phyloP scores from a whole-genome alignment of 2,113 vertebrate species.

The Gallinago undulata region DNA sequence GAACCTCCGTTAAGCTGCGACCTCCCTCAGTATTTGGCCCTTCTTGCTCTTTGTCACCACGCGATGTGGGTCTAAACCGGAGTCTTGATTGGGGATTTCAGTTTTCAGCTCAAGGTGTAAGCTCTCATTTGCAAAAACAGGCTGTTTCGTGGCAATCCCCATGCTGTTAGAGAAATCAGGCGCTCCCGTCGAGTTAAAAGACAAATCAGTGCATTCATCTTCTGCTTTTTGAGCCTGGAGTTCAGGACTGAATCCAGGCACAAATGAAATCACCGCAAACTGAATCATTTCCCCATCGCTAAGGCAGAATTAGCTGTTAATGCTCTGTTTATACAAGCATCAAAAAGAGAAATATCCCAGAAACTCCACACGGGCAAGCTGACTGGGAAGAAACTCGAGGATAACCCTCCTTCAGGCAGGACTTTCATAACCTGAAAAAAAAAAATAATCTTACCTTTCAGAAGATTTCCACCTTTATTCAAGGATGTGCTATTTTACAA shows the following conservation, averaged over 20 bases:
- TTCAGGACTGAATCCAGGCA: neutral
- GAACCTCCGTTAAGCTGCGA: neutral
- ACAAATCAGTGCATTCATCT: neutral
- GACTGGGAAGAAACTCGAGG: neutral
- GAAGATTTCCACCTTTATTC: neutral
- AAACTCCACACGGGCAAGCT: too few species aligned
- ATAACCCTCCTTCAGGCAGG: neutral
- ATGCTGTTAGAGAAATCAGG: too few species aligned
- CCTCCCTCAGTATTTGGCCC: neutral
- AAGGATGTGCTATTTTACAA: rapidly evolving
- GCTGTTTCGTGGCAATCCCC: neutral
- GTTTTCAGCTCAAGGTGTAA: neutral
- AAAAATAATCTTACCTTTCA: neutral
- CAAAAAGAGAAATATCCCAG: neutral
- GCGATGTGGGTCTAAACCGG: neutral
- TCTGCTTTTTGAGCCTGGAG: neutral
- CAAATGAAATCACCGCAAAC: neutral
- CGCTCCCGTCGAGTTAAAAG: neutral
- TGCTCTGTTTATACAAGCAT: neutral
- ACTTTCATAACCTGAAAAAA: neutral
- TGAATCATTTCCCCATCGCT: neutral
- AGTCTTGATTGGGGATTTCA: neutral
- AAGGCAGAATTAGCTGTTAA: neutral
- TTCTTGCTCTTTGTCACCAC: neutral
- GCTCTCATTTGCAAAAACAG: neutral